Evolutionary conservation across 2,797 vertebrate species (phyloP).

Genomic region (Centroberyx gerrardi): DNA sequence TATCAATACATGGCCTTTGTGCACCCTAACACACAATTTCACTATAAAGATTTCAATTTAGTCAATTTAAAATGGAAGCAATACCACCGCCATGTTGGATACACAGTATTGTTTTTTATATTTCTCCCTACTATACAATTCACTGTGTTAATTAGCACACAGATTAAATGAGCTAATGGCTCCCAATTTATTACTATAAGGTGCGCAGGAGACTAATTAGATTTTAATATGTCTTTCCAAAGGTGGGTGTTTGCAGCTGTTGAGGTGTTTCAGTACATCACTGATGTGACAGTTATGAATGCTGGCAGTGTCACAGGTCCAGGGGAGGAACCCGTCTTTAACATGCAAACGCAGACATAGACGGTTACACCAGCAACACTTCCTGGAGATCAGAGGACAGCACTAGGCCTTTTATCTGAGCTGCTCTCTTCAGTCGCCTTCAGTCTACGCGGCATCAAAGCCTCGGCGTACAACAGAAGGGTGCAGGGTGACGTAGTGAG

Average conservation of each 20-base stretch:
- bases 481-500: background rate
- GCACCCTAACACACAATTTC: background rate
- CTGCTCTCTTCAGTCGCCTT: background rate
- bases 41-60: background rate
- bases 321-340: background rate
- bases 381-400: conserved; percentile 24
- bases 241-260: conserved; percentile 39
- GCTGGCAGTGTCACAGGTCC: background rate
- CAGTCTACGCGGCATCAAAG: conserved; percentile 5
- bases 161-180: conserved; percentile 42
- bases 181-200: conserved; percentile 42
- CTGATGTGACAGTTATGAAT: conserved; percentile 18
- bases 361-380: background rate
- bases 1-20: background rate
- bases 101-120: conserved; percentile 8
- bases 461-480: background rate
- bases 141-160: conserved; percentile 46
- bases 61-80: background rate
- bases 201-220: conserved; percentile 46
- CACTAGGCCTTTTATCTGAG: background rate
- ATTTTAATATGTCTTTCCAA: conserved; percentile 47
- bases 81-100: background rate
- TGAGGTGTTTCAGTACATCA: conserved; percentile 27
- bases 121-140: conserved; percentile 39
- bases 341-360: conserved; percentile 5